These are phyloP conservation scores for Brachycybe producta DNA, from an alignment of 2,888 invertebrate species.

Conservation along the genomic window DNA sequence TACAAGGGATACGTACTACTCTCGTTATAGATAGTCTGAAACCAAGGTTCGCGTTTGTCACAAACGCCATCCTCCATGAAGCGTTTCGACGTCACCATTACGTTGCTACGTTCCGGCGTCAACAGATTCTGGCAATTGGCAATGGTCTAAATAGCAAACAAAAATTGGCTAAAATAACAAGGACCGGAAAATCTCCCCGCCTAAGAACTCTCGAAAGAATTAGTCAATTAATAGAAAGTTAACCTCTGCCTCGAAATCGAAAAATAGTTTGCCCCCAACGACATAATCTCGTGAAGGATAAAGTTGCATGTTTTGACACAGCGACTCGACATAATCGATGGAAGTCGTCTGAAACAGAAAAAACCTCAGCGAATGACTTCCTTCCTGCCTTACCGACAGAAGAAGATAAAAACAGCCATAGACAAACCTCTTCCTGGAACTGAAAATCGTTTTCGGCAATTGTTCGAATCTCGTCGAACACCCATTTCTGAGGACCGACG, in stretches of 20 bases:
- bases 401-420: not conserved
- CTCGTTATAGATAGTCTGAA: conserved; percentile 59
- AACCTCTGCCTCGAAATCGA: conserved; percentile 59
- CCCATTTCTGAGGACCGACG: conserved; percentile 51
- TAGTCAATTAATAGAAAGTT: conserved; percentile 7
- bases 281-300: conserved; percentile 66
- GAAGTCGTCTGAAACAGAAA: conserved; percentile 35
- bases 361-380: conserved; percentile 1
- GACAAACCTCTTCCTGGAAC: conserved; percentile 38
- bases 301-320: conserved; percentile 65
- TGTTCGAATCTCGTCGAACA: conserved; percentile 56
- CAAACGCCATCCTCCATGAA: conserved; percentile 42
- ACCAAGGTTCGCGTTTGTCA: conserved; percentile 63
- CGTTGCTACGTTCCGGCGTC: conserved; percentile 51
- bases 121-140: conserved; percentile 46
- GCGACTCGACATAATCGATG: conserved; percentile 59
- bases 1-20: conserved; percentile 36
- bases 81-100: conserved; percentile 53
- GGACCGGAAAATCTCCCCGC: not conserved
- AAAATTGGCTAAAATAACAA: not conserved
- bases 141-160: conserved; percentile 41
- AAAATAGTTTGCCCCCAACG: conserved; percentile 58
- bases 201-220: not conserved
- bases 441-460: conserved; percentile 44
- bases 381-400: no score